A percentile compares a stretch with the other conserved stretches of the same genome.
phyloP scores from a whole-genome alignment of 2,113 vertebrate genomes.

The Nothocercus julius region DNA sequence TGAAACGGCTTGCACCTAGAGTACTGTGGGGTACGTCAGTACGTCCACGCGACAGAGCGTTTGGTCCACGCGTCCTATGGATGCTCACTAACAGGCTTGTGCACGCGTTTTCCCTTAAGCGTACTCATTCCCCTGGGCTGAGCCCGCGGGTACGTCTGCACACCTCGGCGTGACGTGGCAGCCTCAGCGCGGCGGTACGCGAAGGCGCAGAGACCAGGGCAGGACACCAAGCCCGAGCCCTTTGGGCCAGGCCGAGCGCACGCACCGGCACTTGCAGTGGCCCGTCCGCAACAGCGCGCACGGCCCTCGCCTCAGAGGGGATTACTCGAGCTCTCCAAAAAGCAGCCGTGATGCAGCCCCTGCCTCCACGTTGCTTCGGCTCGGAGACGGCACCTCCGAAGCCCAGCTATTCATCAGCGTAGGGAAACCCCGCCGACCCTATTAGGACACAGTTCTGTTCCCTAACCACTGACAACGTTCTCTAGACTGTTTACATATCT shows the following conservation, averaged over 20 bases:
- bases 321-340: neutral
- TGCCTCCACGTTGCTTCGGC: neutral
- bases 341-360: neutral
- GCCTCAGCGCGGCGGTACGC: too few relatives aligned
- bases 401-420: neutral
- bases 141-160: neutral
- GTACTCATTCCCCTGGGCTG: neutral
- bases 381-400: neutral
- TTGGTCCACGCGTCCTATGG: neutral
- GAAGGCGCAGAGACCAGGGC: rapidly evolving
- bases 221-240: neutral
- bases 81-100: neutral
- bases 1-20: neutral
- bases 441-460: neutral
- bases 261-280: neutral
- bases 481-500: neutral
- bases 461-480: neutral
- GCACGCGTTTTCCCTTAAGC: neutral
- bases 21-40: neutral
- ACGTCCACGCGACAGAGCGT: rapidly evolving
- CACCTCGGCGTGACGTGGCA: neutral
- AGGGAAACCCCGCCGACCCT: neutral
- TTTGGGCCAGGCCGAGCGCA: neutral
- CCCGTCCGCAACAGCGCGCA: neutral
- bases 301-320: rapidly evolving